These are phyloP conservation scores for Megaustenia siamemsis DNA, from an alignment of 2,888 invertebrate species.

Conservation along the genomic window DNA sequence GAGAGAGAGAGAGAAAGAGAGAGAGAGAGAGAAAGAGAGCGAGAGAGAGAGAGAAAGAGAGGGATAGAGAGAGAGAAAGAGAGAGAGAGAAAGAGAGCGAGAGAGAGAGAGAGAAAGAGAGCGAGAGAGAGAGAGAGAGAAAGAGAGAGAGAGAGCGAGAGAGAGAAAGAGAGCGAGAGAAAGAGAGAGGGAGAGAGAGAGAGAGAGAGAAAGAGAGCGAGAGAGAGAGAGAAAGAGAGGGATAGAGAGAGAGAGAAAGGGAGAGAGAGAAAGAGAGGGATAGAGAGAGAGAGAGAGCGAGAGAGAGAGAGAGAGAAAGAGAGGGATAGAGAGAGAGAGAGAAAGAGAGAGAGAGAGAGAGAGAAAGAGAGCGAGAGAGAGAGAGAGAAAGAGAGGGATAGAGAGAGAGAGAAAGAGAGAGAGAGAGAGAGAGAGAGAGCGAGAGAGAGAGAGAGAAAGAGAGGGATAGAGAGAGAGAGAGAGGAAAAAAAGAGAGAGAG, in stretches of 20 bases:
- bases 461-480: neutral
- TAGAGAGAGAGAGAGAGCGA: neutral
- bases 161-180: no score
- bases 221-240: neutral
- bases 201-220: neutral
- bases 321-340: neutral
- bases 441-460: neutral
- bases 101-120: no score
- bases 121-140: no score
- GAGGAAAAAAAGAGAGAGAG: neutral
- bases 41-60: no score
- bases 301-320: neutral
- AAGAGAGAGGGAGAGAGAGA: no score
- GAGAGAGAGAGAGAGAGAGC: neutral
- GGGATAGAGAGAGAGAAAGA: no score
- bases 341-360: neutral
- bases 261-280: neutral
- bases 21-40: no score
- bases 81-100: no score
- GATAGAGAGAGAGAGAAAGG: neutral
- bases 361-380: neutral
- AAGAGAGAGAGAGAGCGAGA: no score
- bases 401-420: neutral
- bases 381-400: no score
- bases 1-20: no score